Evolutionary conservation across 2,888 invertebrate genomes (phyloP).

Genomic region (Temnothorax unifasciatus): DNA sequence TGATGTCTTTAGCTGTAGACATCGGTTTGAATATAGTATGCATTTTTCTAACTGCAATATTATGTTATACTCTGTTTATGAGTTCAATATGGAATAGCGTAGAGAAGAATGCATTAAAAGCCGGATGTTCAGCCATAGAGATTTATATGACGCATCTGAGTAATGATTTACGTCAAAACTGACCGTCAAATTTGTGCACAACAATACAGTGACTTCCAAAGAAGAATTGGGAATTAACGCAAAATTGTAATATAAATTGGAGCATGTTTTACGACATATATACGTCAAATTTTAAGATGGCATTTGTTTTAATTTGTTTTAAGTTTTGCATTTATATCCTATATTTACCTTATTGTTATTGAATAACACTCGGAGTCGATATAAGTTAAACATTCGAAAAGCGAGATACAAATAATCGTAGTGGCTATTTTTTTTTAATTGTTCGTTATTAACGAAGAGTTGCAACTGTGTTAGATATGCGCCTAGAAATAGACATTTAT

Average conservation of each 20-base stretch:
- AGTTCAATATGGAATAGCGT: conserved; percentile 94
- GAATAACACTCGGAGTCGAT: not conserved
- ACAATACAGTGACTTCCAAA: not conserved
- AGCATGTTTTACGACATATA: not conserved
- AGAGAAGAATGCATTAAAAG: conserved; percentile 92
- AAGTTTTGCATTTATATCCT: not conserved
- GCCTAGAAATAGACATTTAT: not conserved
- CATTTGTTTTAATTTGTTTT: not conserved
- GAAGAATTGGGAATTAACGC: not conserved
- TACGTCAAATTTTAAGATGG: too few species aligned
- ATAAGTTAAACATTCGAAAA: not conserved
- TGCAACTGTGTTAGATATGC: not conserved
- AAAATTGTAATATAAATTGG: not conserved
- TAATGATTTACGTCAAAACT: conserved; percentile 64
- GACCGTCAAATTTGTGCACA: not conserved
- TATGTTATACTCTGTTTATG: conserved; percentile 92
- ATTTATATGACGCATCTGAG: conserved; percentile 85
- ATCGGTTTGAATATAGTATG: conserved; percentile 88
- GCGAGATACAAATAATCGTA: not conserved
- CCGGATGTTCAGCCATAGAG: conserved; percentile 91
- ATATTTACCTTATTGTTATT: not conserved
- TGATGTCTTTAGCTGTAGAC: conserved; percentile 79
- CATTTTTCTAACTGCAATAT: conserved; percentile 89
- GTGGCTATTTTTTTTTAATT: not conserved
- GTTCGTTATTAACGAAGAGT: not conserved